Conservation (phyloP, 2,113 vertebrate species). For the Shinisaurus crocodilurus region DNA sequence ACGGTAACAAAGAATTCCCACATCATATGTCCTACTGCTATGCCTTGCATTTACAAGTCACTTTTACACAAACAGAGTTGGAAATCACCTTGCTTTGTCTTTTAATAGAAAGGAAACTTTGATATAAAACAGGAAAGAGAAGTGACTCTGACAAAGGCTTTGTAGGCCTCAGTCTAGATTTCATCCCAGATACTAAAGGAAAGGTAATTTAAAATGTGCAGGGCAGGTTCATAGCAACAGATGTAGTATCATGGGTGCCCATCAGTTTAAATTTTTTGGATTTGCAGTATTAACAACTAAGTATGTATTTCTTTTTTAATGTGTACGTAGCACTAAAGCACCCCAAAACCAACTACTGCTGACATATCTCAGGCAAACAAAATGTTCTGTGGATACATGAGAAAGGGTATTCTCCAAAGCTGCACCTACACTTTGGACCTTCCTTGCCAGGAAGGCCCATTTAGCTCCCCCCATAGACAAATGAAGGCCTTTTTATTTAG, state of each 20-base stretch:
- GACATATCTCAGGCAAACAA: too few relatives aligned
- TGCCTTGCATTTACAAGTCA: not conserved
- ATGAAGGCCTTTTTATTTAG: too few relatives aligned
- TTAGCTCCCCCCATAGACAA: too few relatives aligned
- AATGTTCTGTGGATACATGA: too few relatives aligned
- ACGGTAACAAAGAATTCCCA: fast-evolving
- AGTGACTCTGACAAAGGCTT: not conserved
- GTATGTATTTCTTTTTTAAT: too few relatives aligned
- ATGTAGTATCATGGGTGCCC: not conserved
- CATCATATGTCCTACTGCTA: not conserved
- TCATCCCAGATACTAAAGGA: not conserved
- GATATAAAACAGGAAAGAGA: not conserved
- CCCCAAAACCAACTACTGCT: too few relatives aligned
- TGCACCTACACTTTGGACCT: too few relatives aligned
- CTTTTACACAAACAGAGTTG: not conserved
- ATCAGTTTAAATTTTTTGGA: not conserved
- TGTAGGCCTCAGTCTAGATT: not conserved
- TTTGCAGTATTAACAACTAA: not conserved
- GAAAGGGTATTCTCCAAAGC: too few relatives aligned
- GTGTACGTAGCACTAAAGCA: too few relatives aligned
- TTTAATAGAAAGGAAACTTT: not conserved
- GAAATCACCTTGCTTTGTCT: not conserved
- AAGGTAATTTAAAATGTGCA: not conserved
- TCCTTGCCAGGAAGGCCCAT: too few relatives aligned
- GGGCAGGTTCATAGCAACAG: not conserved